phyloP scores from a whole-genome alignment of 2,888 invertebrate species.

The Drosophila tanythrix region DNA sequence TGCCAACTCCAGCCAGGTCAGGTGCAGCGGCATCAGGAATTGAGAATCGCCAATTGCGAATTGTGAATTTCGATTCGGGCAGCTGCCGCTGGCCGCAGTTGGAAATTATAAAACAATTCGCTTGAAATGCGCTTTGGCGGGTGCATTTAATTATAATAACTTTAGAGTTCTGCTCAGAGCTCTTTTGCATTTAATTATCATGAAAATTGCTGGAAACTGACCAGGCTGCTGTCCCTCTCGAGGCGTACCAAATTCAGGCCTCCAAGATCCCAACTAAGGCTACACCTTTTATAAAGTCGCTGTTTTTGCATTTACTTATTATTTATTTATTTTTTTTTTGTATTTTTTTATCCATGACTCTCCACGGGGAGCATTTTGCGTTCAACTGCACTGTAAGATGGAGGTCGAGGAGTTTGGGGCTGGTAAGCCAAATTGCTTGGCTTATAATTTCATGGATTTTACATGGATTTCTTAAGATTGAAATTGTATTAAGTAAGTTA shows the following conservation, averaged over 20 bases:
- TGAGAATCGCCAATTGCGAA: conserved; percentile 9
- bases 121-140: conserved; percentile 74
- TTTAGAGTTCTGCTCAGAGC: conserved; percentile 45
- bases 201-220: conserved; percentile 65
- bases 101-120: conserved; percentile 78
- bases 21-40: conserved; percentile 48
- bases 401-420: conserved; percentile 7
- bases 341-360: conserved; percentile 24
- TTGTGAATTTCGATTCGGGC: conserved; percentile 24
- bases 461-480: conserved; percentile 53
- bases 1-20: conserved; percentile 23
- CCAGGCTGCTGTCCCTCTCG: conserved; percentile 33
- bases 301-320: conserved; percentile 13
- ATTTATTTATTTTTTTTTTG: neutral
- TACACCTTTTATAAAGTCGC: conserved; percentile 62
- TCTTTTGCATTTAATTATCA: conserved; percentile 75
- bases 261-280: conserved; percentile 27
- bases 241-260: conserved; percentile 25
- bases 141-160: conserved; percentile 79
- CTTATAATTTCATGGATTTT: conserved; percentile 69
- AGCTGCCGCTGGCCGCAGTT: conserved; percentile 53
- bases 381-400: conserved; percentile 29
- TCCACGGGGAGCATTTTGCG: conserved; percentile 59
- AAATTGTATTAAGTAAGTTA: conserved; percentile 40
- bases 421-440: conserved; percentile 57